Evolutionary conservation across 53 echinoderm and acorn worm species (phyloP).

Genomic region (Hippasteria phrygiana): DNA sequence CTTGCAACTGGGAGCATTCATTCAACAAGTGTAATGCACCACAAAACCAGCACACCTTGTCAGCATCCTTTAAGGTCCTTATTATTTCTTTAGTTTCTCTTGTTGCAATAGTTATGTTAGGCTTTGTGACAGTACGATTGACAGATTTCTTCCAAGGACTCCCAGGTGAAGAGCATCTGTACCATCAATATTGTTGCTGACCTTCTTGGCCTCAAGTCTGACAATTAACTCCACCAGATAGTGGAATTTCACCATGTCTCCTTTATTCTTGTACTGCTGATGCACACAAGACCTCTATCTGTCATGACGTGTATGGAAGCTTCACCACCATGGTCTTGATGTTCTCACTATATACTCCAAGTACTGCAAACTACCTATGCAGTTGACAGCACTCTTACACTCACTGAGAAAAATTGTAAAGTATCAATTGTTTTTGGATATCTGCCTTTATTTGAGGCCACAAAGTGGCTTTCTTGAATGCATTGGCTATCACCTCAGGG

Average conservation of each 20-base stretch:
- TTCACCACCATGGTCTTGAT: slow-evolving; percentile 67
- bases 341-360: slow-evolving; percentile 66
- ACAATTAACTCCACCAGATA: slow-evolving; percentile 72
- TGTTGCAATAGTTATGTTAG: slow-evolving; percentile 38
- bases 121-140: not conserved
- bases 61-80: not conserved
- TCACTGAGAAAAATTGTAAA: slow-evolving; percentile 66
- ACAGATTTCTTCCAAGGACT: slow-evolving; percentile 2
- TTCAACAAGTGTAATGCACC: slow-evolving; percentile 47
- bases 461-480: slow-evolving; percentile 52
- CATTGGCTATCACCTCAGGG: slow-evolving; percentile 58
- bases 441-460: slow-evolving; percentile 66
- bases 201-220: slow-evolving; percentile 45
- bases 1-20: slow-evolving; percentile 37
- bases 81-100: no score
- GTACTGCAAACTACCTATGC: slow-evolving; percentile 63
- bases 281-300: slow-evolving; percentile 71
- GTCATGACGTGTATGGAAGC: slow-evolving; percentile 67
- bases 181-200: slow-evolving; percentile 67
- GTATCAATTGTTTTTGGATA: no score
- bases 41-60: slow-evolving; percentile 34
- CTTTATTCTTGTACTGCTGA: slow-evolving; percentile 24
- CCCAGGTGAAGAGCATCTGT: slow-evolving; percentile 21
- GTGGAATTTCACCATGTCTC: slow-evolving; percentile 51
- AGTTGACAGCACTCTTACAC: slow-evolving; percentile 65